phyloP scores from a whole-genome alignment of 2,888 invertebrate genomes.

The Halictus ligatus region DNA sequence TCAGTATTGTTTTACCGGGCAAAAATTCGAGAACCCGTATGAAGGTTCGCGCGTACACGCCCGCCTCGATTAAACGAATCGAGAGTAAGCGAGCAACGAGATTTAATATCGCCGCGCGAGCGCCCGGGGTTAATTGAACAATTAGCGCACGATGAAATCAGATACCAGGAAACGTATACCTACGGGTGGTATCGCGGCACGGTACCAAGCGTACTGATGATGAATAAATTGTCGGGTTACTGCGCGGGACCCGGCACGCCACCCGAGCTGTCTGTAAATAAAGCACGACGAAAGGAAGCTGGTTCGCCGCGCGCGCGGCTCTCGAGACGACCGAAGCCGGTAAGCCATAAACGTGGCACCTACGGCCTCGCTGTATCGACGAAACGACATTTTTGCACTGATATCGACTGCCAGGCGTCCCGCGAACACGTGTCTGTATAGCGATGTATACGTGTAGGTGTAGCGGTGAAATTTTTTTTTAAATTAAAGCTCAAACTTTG shows the following conservation, averaged over 20 bases:
- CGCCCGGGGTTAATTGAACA: constrained; percentile 38
- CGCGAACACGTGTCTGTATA: background rate
- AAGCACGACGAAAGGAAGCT: constrained; percentile 14
- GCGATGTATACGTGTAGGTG: too few species aligned
- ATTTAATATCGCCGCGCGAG: constrained; percentile 12
- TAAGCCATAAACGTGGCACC: background rate
- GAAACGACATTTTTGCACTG: constrained; percentile 36
- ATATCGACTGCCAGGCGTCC: constrained; percentile 29
- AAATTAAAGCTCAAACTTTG: too few species aligned
- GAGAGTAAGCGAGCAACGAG: constrained; percentile 6
- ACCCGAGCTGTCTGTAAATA: constrained; percentile 6
- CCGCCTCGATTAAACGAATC: constrained; percentile 10
- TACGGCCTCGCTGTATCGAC: background rate
- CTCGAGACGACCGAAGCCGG: background rate
- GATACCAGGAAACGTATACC: constrained; percentile 16
- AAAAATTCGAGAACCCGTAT: background rate
- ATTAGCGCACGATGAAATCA: constrained; percentile 36
- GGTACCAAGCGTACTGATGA: background rate
- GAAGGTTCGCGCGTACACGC: too few species aligned
- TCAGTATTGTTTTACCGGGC: background rate
- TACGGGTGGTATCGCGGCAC: background rate
- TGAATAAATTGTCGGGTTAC: background rate
- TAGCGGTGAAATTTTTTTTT: too few species aligned
- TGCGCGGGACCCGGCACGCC: background rate
- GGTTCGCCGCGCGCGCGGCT: background rate